Evolutionary conservation across 2,113 vertebrate genomes (phyloP).

Genomic region (Leuciscus idus): DNA sequence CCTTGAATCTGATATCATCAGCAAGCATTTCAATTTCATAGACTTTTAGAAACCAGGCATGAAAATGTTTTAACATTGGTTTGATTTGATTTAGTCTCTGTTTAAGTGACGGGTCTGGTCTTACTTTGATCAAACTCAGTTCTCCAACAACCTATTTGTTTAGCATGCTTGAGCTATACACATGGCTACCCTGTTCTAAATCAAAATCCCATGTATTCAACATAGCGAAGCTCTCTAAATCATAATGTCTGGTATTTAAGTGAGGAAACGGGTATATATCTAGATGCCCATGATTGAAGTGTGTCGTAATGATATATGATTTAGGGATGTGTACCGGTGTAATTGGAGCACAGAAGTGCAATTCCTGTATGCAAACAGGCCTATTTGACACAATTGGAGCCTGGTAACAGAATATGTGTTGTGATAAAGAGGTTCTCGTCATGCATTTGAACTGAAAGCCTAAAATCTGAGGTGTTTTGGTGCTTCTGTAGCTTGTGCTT

Average conservation of each 20-base stretch:
- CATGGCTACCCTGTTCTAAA: background rate
- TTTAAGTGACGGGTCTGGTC: background rate
- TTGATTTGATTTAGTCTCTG: conserved; percentile 13
- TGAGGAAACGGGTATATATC: conserved; percentile 1
- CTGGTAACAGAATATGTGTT: conserved; percentile 7
- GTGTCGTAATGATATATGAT: conserved; percentile 18
- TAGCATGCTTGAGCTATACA: background rate
- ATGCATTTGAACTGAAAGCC: background rate
- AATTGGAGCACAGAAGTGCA: conserved; percentile 9
- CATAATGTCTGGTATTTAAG: conserved; percentile 18
- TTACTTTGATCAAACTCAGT: background rate
- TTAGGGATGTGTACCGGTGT: background rate
- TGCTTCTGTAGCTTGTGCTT: background rate
- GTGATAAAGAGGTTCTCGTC: background rate
- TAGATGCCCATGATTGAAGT: conserved; percentile 1
- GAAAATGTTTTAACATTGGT: background rate
- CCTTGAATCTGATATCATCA: background rate
- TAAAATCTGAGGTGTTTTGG: background rate
- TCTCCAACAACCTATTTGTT: conserved; percentile 6
- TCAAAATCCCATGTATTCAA: conserved; percentile 2
- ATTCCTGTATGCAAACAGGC: conserved; percentile 24
- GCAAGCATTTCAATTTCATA: background rate
- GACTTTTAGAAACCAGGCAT: background rate
- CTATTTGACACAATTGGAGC: conserved; percentile 3
- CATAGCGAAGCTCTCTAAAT: background rate